phyloP scores from a whole-genome alignment of 2,797 vertebrate genomes.

The Zenarchopterus dispar region DNA sequence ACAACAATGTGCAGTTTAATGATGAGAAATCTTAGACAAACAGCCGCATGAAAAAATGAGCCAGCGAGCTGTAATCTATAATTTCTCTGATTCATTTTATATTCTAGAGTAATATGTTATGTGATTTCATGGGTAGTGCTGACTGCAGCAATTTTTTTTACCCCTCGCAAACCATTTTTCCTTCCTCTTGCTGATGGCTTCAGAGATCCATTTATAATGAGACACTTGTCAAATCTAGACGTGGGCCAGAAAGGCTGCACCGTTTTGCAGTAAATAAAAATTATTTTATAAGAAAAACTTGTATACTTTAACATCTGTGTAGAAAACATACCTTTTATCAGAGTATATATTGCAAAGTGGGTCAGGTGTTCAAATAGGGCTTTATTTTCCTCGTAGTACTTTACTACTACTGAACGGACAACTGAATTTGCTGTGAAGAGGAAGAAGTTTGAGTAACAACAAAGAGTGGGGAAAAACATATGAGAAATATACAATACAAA shows the following conservation, averaged over 20 bases:
- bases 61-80: constrained; percentile 62
- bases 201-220: constrained; percentile 43
- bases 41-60: constrained; percentile 51
- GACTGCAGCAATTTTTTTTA: constrained; percentile 54
- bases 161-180: constrained; percentile 35
- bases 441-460: too few relatives aligned
- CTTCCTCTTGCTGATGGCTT: constrained; percentile 29
- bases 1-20: constrained; percentile 24
- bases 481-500: too few relatives aligned
- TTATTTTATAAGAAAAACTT: background rate
- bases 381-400: too few relatives aligned
- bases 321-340: too few relatives aligned
- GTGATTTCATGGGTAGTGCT: constrained; percentile 52
- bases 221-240: constrained; percentile 11
- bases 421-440: too few relatives aligned
- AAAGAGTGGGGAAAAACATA: too few relatives aligned
- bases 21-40: constrained; percentile 46
- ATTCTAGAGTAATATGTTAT: constrained; percentile 53
- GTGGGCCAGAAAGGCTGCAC: background rate
- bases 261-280: constrained; percentile 2
- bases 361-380: too few relatives aligned
- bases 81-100: constrained; percentile 54
- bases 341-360: too few relatives aligned
- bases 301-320: too few relatives aligned
- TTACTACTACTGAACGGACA: too few relatives aligned